Conservation (phyloP, 2,888 invertebrate genomes). For the Sinhomidia bicolor region DNA sequence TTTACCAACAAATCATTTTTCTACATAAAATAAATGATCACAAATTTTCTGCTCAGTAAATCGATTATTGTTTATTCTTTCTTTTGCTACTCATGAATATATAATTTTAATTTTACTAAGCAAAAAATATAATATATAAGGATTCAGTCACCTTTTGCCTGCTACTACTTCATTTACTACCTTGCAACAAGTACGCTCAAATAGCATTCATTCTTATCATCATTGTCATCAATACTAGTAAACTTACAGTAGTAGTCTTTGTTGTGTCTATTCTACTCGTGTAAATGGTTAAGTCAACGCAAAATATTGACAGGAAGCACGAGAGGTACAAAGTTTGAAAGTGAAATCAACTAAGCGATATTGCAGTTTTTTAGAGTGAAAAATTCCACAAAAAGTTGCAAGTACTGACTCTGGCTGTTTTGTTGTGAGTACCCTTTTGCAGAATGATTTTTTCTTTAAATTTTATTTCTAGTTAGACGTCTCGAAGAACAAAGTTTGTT, state of each 20-base stretch:
- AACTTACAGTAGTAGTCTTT: neutral
- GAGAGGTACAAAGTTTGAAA: neutral
- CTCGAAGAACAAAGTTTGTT: neutral
- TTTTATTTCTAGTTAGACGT: neutral
- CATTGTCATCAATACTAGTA: neutral
- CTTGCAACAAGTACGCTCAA: too few species aligned
- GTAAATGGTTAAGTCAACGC: neutral
- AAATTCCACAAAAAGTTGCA: neutral
- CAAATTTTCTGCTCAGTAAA: too few species aligned
- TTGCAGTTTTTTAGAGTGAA: neutral
- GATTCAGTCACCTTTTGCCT: too few species aligned
- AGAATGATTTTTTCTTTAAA: neutral
- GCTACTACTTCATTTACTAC: too few species aligned
- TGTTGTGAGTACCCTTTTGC: neutral
- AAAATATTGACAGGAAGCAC: constrained; percentile 20
- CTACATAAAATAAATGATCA: too few species aligned
- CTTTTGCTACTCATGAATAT: too few species aligned
- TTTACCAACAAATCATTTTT: too few species aligned
- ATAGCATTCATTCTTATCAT: too few species aligned
- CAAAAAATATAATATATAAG: too few species aligned
- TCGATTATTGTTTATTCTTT: too few species aligned
- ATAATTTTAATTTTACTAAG: too few species aligned
- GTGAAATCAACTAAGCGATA: constrained; percentile 20
- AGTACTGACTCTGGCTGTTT: neutral
- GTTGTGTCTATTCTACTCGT: neutral